Evolutionary conservation across 2,888 invertebrate species (phyloP), one percentile per base, ranked within the genome.

Genomic region (Anthoptus insignis): DNA sequence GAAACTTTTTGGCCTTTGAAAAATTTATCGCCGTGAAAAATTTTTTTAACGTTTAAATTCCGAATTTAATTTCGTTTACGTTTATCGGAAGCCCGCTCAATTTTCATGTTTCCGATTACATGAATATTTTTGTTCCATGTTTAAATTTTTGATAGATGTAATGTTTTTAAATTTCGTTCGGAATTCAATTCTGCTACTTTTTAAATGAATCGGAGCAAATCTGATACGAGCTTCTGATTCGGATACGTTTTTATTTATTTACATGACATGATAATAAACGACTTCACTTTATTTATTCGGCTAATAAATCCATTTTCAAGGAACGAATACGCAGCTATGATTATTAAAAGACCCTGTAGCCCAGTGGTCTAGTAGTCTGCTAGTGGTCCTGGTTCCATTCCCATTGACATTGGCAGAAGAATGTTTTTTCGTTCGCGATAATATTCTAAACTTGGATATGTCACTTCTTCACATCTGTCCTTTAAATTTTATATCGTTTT

Each of bases 1-100:
- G 83, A 86, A 92, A 89, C 84, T 91, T 91, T 85, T 74, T 73
- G 80, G 81, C 74, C 78, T 72, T 80, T 84, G 83, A 88, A 80
- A 88, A 90, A 91, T 91, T 91, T 92, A 91, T 89, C 77, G 84
- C 79, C 79, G 76, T 76, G 77, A 82, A 80, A 27, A 5, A 5
- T 27, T 81, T 85, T 83, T 81, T 76, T 76, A 72, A 80, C 84
- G 81, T 85, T 83, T 73, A 82, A 84, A 82, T 83, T 80, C 76
- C 73, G 73, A 84, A 85, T 87, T 86, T 78, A 78, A 77, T 84
- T 87, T 82, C 80, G 81, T 82, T 45, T 21, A 45, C 45, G 9
- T 45, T 82, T 82, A 84, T 87, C 81, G 79, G 76, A 70, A 79
- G 78, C 76, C 76, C 70, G 72, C 72, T 65, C 76, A 81, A 80